Conservation (phyloP, 2,797 vertebrate species). For the Myotis planiceps region DNA sequence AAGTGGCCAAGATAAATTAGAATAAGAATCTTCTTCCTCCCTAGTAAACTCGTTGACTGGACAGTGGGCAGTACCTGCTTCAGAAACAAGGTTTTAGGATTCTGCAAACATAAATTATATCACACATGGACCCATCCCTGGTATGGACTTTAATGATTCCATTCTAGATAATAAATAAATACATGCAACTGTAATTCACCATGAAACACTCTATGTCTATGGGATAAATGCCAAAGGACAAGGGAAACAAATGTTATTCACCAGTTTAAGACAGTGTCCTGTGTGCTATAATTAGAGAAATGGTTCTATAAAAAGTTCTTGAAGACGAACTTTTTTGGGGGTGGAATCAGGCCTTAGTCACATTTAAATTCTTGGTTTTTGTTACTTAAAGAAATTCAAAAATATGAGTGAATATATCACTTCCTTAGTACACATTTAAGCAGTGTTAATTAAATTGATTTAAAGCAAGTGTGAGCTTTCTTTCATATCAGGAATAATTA, state of each 20-base stretch:
- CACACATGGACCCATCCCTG: neutral
- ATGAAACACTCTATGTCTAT: neutral
- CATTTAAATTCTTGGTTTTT: neutral
- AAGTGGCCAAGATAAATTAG: neutral
- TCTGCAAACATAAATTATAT: neutral
- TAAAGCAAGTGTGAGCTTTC: neutral
- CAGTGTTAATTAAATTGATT: constrained; percentile 5
- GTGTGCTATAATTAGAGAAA: neutral
- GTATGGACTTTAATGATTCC: neutral
- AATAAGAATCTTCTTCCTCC: neutral
- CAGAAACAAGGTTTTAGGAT: neutral
- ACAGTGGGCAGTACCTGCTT: neutral
- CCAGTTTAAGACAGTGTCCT: neutral
- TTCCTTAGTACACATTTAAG: neutral
- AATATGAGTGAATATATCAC: neutral
- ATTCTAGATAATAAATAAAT: neutral
- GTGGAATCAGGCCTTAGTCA: neutral
- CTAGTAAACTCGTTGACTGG: neutral
- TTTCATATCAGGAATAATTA: neutral
- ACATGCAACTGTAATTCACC: neutral
- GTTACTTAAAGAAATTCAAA: neutral
- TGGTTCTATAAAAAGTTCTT: neutral
- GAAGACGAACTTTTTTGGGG: neutral
- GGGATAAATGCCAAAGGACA: neutral
- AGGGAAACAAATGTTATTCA: neutral